Percentiles rank a stretch among this genome's conserved stretches.
Conservation (phyloP, 2,113 vertebrate genomes). For the Nettapus auritus region DNA sequence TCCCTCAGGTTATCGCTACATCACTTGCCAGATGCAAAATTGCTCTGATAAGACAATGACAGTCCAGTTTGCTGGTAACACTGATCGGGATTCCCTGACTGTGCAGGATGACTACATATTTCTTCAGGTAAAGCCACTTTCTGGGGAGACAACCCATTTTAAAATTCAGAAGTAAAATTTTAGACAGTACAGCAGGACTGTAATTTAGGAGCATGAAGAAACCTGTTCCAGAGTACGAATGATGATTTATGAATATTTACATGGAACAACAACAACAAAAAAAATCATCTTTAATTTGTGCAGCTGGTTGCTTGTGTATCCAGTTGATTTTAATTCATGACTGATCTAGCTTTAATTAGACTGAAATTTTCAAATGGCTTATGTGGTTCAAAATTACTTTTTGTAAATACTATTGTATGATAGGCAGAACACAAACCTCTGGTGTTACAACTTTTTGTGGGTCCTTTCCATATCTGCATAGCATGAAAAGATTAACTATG, state of each 20-base stretch:
- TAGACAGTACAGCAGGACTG: neutral
- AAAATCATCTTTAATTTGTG: neutral
- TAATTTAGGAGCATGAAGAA: neutral
- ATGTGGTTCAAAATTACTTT: neutral
- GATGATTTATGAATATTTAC: neutral
- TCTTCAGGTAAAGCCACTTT: slow-evolving; percentile 84
- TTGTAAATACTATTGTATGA: neutral
- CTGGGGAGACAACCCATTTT: neutral
- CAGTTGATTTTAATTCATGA: neutral
- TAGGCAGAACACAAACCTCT: neutral
- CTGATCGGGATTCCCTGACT: slow-evolving; percentile 88
- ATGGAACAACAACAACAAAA: neutral
- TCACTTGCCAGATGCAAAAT: slow-evolving; percentile 91
- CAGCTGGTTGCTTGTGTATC: neutral
- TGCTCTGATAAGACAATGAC: slow-evolving; percentile 86
- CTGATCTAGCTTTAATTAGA: neutral
- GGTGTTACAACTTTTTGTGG: neutral
- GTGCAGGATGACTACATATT: slow-evolving; percentile 95
- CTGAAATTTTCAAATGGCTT: neutral
- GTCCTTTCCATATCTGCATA: neutral
- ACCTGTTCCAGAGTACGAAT: neutral
- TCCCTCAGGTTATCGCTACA: slow-evolving; percentile 85
- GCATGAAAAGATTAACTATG: neutral
- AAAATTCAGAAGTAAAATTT: neutral
- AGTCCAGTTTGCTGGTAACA: slow-evolving; percentile 83